phyloP scores from a whole-genome alignment of 2,113 vertebrate species.

The Ceyx margarethae region DNA sequence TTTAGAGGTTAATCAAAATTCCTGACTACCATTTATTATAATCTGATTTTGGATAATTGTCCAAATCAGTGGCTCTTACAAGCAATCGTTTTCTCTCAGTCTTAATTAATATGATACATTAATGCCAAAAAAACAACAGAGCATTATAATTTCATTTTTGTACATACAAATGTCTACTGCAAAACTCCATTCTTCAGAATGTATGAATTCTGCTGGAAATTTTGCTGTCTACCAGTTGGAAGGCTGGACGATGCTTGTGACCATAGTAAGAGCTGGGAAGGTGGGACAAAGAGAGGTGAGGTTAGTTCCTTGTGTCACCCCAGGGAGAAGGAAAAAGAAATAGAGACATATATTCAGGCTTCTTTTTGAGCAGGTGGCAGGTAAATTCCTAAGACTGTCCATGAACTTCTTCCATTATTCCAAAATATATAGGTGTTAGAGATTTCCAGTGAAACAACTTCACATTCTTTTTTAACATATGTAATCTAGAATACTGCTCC shows the following conservation, averaged over 20 bases:
- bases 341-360: background rate
- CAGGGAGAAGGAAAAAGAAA: background rate
- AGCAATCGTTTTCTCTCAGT: slow-evolving; percentile 61
- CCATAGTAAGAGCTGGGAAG: background rate
- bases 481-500: background rate
- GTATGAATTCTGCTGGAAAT: background rate
- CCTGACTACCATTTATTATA: slow-evolving; percentile 68
- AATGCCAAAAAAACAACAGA: slow-evolving; percentile 48
- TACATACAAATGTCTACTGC: slow-evolving; percentile 15
- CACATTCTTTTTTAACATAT: background rate
- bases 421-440: background rate
- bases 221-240: background rate
- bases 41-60: slow-evolving; percentile 75
- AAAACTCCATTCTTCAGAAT: background rate
- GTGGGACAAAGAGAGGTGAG: background rate
- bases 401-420: background rate
- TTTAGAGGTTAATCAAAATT: slow-evolving; percentile 77
- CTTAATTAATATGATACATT: slow-evolving; percentile 34
- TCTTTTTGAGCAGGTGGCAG: background rate
- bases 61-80: slow-evolving; percentile 65
- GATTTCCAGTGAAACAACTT: background rate
- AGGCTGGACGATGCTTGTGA: background rate
- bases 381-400: background rate
- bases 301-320: background rate
- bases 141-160: slow-evolving; percentile 51